Conservation (phyloP, 2,113 vertebrate genomes). For the Puffinus mauretanicus region DNA sequence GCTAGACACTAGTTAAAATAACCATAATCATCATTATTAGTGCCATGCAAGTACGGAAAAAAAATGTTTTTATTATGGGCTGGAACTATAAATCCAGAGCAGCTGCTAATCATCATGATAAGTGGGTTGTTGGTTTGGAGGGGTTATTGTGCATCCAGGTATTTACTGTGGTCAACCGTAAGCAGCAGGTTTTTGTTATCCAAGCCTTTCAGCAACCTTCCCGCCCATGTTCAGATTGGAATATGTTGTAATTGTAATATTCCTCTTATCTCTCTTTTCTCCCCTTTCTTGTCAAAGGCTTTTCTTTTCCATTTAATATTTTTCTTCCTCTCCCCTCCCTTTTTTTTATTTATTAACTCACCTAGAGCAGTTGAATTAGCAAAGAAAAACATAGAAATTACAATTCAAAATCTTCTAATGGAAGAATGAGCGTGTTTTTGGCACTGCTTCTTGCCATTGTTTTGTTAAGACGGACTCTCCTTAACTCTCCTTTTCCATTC, state of each 20-base stretch:
- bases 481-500: constrained; percentile 9
- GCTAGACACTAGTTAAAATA: background rate
- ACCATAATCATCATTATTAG: background rate
- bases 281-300: background rate
- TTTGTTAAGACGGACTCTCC: background rate
- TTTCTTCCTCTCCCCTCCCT: background rate
- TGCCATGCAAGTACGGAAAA: background rate
- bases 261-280: background rate
- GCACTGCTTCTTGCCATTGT: constrained; percentile 20
- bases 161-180: background rate
- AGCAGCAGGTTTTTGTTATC: background rate
- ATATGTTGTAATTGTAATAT: background rate
- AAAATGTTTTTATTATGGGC: background rate
- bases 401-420: background rate
- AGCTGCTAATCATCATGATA: background rate
- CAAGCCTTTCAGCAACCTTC: background rate
- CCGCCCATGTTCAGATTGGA: rapidly evolving
- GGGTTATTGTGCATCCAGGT: background rate
- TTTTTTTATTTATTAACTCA: background rate
- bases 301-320: background rate
- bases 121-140: background rate
- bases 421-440: background rate
- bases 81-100: background rate
- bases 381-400: background rate
- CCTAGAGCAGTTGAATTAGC: background rate